Percentiles rank a stretch among this genome's conserved stretches.
Conservation (phyloP, 1,140 invertebrate genomes). For the Agrypnia vestita region DNA sequence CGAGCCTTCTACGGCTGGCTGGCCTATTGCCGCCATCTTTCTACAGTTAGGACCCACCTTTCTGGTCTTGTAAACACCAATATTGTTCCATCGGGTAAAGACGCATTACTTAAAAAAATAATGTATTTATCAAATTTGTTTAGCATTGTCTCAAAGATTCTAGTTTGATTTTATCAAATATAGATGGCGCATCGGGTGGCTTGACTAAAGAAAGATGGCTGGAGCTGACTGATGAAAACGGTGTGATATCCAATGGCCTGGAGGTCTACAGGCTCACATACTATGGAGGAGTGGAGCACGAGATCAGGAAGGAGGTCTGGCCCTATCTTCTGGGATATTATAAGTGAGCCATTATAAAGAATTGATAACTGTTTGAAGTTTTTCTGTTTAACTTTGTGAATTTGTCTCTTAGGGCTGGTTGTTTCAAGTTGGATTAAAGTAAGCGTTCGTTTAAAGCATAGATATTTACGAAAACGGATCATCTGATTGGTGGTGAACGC, state of each 20-base stretch:
- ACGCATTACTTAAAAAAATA: not conserved
- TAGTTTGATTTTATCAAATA: no score
- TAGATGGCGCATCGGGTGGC: constrained; percentile 75
- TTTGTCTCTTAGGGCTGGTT: no score
- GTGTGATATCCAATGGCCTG: constrained; percentile 75
- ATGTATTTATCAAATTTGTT: no score
- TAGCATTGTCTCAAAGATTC: no score
- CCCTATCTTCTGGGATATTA: constrained; percentile 93
- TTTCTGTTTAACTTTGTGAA: no score
- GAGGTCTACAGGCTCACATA: constrained; percentile 90
- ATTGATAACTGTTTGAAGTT: no score
- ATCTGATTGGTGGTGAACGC: no score
- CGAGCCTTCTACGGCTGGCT: constrained; percentile 97
- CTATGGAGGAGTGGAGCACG: constrained; percentile 87
- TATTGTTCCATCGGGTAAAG: constrained; percentile 76
- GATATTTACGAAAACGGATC: no score
- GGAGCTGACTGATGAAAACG: constrained; percentile 74
- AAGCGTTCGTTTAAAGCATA: no score
- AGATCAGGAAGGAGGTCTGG: constrained; percentile 90
- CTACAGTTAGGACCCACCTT: constrained; percentile 92
- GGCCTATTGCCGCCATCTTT: constrained; percentile 93
- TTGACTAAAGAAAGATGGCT: constrained; percentile 82
- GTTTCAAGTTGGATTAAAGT: no score
- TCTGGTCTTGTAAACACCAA: constrained; percentile 87
- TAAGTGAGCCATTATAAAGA: constrained; percentile 65